Evolutionary conservation across 1,140 invertebrate genomes (phyloP).

Genomic region (Pseudomyrmex flavicornis): DNA sequence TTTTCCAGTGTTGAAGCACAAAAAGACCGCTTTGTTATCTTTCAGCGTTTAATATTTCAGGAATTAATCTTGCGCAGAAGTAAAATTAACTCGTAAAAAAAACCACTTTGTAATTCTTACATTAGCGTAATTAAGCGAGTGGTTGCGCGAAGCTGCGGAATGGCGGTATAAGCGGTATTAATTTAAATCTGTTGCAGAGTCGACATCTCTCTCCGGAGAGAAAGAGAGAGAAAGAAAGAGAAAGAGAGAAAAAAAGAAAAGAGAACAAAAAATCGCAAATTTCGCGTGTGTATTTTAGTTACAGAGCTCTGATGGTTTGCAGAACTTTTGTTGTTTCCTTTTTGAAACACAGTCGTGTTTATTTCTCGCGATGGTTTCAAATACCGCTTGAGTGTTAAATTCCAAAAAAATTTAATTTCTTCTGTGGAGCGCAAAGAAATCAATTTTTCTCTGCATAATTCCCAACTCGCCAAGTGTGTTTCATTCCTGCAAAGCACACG

Average conservation of each 20-base stretch:
- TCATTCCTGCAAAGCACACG: neutral
- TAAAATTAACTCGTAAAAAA: slow-evolving; percentile 18
- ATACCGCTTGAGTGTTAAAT: neutral
- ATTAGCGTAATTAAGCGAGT: slow-evolving; percentile 18
- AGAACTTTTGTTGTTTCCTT: slow-evolving; percentile 69
- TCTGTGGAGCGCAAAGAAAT: neutral
- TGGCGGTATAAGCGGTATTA: slow-evolving; percentile 61
- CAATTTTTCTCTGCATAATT: neutral
- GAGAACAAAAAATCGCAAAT: slow-evolving; percentile 59
- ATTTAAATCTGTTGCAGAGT: slow-evolving; percentile 64
- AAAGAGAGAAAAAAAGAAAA: slow-evolving; percentile 47
- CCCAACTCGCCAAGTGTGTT: slow-evolving; percentile 2
- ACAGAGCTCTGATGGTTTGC: slow-evolving; percentile 57
- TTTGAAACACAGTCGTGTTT: slow-evolving; percentile 27
- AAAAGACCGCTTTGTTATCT: no score
- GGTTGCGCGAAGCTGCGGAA: neutral
- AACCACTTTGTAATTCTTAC: neutral
- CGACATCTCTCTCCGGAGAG: neutral
- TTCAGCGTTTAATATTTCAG: no score
- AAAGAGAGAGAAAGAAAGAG: slow-evolving; percentile 8
- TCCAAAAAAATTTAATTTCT: slow-evolving; percentile 18
- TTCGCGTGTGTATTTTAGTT: slow-evolving; percentile 67
- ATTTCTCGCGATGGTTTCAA: slow-evolving; percentile 32
- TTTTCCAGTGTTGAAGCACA: no score
- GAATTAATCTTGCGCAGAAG: neutral